phyloP scores from a whole-genome alignment of 2,888 invertebrate species.

The Gortyna flavago region DNA sequence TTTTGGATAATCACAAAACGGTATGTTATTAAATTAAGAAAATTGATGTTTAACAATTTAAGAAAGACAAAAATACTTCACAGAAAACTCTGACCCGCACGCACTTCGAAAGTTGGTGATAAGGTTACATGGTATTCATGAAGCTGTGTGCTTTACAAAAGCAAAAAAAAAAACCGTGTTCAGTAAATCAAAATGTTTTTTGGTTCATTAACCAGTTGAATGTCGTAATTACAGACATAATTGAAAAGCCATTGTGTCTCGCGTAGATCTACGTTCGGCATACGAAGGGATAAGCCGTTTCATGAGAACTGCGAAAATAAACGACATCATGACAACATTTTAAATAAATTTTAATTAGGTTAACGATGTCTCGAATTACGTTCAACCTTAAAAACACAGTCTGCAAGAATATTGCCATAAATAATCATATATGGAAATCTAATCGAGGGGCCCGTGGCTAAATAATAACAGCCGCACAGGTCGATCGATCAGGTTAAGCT shows the following conservation, averaged over 20 bases:
- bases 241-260: too few relatives aligned
- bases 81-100: not conserved
- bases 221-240: too few relatives aligned
- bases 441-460: too few relatives aligned
- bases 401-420: slow-evolving; percentile 36
- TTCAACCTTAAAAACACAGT: slow-evolving; percentile 27
- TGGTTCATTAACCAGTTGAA: too few relatives aligned
- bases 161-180: not conserved
- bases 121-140: not conserved
- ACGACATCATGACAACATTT: slow-evolving; percentile 9
- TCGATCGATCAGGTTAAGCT: too few relatives aligned
- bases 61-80: too few relatives aligned
- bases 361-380: slow-evolving; percentile 4
- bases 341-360: slow-evolving; percentile 32
- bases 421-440: slow-evolving; percentile 55
- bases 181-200: not conserved
- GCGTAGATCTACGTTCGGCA: too few relatives aligned
- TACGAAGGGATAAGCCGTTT: too few relatives aligned
- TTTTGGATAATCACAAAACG: slow-evolving; percentile 3
- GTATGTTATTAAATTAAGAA: slow-evolving; percentile 19
- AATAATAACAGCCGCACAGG: too few relatives aligned
- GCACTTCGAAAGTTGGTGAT: not conserved
- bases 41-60: not conserved
- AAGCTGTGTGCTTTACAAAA: not conserved
- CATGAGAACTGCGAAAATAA: not conserved